These are phyloP conservation scores for Colostygia pectinataria DNA, from an alignment of 2,888 invertebrate species.

Conservation along the genomic window DNA sequence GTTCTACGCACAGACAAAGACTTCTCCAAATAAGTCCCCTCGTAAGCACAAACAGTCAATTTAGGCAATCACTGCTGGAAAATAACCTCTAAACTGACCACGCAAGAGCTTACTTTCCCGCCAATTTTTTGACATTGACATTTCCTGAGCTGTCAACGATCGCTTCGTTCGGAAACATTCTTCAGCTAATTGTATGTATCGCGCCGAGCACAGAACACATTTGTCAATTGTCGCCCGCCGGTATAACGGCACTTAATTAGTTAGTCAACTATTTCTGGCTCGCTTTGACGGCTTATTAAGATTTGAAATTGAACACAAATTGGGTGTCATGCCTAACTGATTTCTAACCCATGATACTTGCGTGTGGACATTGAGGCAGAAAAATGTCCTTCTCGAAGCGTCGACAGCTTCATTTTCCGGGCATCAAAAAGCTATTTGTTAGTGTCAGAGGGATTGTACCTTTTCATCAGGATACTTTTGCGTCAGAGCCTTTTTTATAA, in stretches of 20 bases:
- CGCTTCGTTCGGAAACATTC: slow-evolving; percentile 70
- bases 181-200: slow-evolving; percentile 77
- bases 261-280: slow-evolving; percentile 73
- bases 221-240: slow-evolving; percentile 78
- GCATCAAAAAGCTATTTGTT: slow-evolving; percentile 73
- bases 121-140: slow-evolving; percentile 58
- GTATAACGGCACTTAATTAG: slow-evolving; percentile 72
- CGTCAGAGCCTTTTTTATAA: no score
- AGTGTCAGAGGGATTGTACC: slow-evolving; percentile 35
- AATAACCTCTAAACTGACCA: slow-evolving; percentile 57
- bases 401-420: slow-evolving; percentile 75
- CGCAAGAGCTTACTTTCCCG: slow-evolving; percentile 64
- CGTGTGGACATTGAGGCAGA: slow-evolving; percentile 49
- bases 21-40: slow-evolving; percentile 72
- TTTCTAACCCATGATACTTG: slow-evolving; percentile 57
- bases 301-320: slow-evolving; percentile 81
- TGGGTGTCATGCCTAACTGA: slow-evolving; percentile 77
- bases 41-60: slow-evolving; percentile 71
- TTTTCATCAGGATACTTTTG: slow-evolving; percentile 15
- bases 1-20: slow-evolving; percentile 65
- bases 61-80: slow-evolving; percentile 65
- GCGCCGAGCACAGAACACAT: slow-evolving; percentile 68
- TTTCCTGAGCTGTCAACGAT: slow-evolving; percentile 56
- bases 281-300: slow-evolving; percentile 82
- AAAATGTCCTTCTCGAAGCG: slow-evolving; percentile 61